phyloP scores from a whole-genome alignment of 2,113 vertebrate species.

The Pelecanus crispus region DNA sequence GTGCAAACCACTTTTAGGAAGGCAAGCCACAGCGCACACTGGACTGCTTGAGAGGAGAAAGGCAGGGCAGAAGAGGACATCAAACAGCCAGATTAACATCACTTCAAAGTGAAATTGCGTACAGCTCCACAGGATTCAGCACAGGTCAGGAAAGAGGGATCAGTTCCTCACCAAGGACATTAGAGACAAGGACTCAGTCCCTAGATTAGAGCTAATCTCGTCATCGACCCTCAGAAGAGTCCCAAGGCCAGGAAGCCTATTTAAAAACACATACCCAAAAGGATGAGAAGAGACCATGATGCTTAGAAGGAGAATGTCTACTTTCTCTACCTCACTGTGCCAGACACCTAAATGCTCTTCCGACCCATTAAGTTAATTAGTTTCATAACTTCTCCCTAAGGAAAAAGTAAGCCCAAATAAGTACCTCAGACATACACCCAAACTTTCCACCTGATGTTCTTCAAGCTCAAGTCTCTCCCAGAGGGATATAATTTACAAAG shows the following conservation, averaged over 20 bases:
- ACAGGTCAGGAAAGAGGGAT: neutral
- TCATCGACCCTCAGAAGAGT: neutral
- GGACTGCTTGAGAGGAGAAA: neutral
- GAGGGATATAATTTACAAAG: neutral
- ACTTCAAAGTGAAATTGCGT: neutral
- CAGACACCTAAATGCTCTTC: neutral
- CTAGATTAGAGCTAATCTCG: neutral
- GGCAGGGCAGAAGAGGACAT: neutral
- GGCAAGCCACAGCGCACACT: neutral
- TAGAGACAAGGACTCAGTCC: neutral
- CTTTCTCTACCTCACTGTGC: neutral
- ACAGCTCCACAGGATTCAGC: neutral
- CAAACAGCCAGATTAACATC: neutral
- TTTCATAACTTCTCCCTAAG: conserved; percentile 5
- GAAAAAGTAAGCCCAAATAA: neutral
- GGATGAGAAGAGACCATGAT: neutral
- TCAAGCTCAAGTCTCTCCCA: neutral
- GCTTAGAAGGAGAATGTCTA: neutral
- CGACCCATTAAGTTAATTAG: neutral
- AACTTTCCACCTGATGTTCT: neutral
- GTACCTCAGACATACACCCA: neutral
- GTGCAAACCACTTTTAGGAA: neutral
- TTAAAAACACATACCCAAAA: neutral
- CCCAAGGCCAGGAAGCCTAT: neutral
- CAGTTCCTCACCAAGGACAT: neutral